These are phyloP conservation scores for Diplodus sargus DNA, from an alignment of 2,797 vertebrate species.

Conservation along the genomic window DNA sequence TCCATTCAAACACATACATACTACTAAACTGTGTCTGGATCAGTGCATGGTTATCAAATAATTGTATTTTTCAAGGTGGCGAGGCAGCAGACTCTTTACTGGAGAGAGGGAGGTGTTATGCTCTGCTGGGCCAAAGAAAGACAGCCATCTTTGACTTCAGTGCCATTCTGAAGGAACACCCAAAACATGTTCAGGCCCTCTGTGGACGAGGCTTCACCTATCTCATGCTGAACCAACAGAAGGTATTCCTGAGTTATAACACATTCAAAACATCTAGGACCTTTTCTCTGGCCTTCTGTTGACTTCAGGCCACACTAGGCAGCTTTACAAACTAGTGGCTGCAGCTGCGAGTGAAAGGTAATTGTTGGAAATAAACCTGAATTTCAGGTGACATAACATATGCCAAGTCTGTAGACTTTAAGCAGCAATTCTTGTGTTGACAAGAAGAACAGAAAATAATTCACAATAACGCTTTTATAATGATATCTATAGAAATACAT, in stretches of 20 bases:
- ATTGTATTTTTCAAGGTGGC: slow-evolving; percentile 81
- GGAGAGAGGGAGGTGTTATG: slow-evolving; percentile 91
- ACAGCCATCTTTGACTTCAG: slow-evolving; percentile 95
- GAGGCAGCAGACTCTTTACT: slow-evolving; percentile 88
- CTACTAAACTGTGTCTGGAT: neutral
- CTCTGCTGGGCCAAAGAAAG: slow-evolving; percentile 91
- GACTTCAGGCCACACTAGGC: neutral
- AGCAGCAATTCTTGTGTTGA: too few species aligned
- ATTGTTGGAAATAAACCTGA: neutral
- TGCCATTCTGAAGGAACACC: slow-evolving; percentile 87
- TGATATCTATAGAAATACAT: too few species aligned
- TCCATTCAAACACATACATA: neutral
- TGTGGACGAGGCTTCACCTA: slow-evolving; percentile 91
- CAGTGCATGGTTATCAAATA: neutral
- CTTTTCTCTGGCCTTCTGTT: neutral
- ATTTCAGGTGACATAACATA: too few species aligned
- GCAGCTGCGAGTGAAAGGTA: neutral
- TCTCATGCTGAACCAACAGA: slow-evolving; percentile 89
- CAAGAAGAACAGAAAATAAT: too few species aligned
- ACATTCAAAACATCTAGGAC: neutral
- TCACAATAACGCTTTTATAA: too few species aligned
- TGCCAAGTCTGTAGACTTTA: too few species aligned
- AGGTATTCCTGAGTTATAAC: slow-evolving; percentile 80
- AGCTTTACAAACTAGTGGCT: neutral
- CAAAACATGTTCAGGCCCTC: slow-evolving; percentile 87